Base-by-base conservation (phyloP, 1,140 invertebrate genomes). In the Leptinotarsa undecemlineata region DNA sequence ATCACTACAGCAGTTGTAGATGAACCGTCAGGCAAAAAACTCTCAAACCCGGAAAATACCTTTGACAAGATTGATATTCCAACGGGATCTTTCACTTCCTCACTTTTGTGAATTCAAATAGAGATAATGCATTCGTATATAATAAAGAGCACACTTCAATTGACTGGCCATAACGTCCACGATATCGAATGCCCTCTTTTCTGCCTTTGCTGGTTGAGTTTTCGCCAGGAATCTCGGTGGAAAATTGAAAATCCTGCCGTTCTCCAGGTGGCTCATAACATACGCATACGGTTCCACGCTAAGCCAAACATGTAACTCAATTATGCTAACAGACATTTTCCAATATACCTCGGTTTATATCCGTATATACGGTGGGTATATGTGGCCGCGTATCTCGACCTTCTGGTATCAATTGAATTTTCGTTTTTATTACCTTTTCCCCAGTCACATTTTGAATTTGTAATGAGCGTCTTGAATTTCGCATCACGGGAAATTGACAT, bases 291-390 rank as follows among this genome's bases (percentile, higher is more conserved):
- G 73, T 75, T 72, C 76, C 72, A 74, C 74, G 76, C 76, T 51
- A 71, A 67, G 73, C 71, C 68, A 74, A 71, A 75, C 76, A 77
- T 60, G 66, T 77, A 75, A 77, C 76, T 76, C 76, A 77, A 77
- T 77, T 77, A 77, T 77, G 74, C 70, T 77, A 77, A 77, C 76
- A 75, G 73, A 77, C 76, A 75, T 77, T 75, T 75, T 74, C 74
- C 76, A 77, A 77, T 77, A 75, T 77, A 76, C 74, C 72, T 63
- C 21, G 57, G 4, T 57, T 26, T 14, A 57, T 57, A 57, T 19
- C 51, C n/a, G 6, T 57, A 57, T 57, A 57, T n/a, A 57, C 17
- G 4, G 17, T 57, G 6, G 15, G n/a, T 57, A 57, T 19, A 57
- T 57, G 51, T 57, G 15, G 63, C n/a, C 20, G 63, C 63, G 23